Evolutionary conservation across 2,113 vertebrate genomes (phyloP).

Genomic region (Pomatostomus ruficeps): DNA sequence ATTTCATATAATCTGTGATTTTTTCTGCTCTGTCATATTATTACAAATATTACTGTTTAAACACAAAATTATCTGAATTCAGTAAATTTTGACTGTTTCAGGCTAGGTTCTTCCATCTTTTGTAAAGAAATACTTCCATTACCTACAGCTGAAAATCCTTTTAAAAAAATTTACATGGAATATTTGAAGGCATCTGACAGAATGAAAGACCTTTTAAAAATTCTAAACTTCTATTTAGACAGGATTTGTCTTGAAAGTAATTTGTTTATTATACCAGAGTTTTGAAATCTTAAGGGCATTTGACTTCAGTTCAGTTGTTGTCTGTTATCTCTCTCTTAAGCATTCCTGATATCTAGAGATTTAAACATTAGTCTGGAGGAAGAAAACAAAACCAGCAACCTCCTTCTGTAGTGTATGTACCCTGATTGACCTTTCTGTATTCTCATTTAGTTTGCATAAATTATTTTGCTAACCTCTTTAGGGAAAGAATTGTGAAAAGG

Average conservation of each 20-base stretch:
- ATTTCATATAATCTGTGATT: not conserved
- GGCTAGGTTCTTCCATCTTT: not conserved
- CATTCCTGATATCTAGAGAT: conserved; percentile 25
- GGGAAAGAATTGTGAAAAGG: conserved; percentile 8
- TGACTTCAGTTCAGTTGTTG: not conserved
- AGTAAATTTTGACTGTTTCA: not conserved
- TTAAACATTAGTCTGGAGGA: not conserved
- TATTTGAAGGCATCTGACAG: not conserved
- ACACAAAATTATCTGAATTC: not conserved
- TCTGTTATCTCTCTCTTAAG: conserved; percentile 18
- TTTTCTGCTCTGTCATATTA: not conserved
- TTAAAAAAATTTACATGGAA: not conserved
- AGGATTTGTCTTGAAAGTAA: conserved; percentile 1
- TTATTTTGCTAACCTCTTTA: conserved; percentile 41
- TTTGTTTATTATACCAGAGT: not conserved
- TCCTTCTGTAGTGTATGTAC: not conserved
- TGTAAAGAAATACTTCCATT: not conserved
- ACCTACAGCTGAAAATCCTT: not conserved
- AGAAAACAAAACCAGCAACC: not conserved
- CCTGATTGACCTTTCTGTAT: conserved; percentile 45
- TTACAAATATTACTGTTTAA: not conserved
- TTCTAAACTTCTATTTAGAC: not conserved
- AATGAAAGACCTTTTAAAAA: not conserved
- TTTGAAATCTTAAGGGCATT: conserved; percentile 15
- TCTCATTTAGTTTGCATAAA: conserved; percentile 65